Conservation (phyloP, 2,113 vertebrate genomes). For the Ctenodactylus gundi region DNA sequence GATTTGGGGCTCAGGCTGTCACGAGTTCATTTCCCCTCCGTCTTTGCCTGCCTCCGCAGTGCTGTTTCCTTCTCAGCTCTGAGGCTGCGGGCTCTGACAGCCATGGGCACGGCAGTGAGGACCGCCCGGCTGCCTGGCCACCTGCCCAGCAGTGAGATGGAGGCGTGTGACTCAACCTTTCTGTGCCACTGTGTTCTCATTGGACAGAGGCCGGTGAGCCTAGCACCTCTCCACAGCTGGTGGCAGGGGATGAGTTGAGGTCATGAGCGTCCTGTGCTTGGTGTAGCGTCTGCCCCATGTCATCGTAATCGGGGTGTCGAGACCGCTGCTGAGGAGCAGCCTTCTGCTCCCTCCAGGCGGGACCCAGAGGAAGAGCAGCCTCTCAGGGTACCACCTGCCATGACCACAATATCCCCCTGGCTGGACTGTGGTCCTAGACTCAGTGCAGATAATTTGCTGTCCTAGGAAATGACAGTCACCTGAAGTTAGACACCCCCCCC, state of each 20-base stretch:
- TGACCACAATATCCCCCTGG: not conserved
- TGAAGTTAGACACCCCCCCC: not conserved
- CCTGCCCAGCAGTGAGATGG: not conserved
- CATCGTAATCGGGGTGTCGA: not conserved
- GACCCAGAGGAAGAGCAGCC: not conserved
- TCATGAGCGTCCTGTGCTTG: not conserved
- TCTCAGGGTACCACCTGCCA: not conserved
- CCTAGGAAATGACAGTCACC: not conserved
- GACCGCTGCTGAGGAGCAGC: not conserved
- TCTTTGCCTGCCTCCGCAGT: not conserved
- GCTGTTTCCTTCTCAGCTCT: not conserved
- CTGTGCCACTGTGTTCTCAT: not conserved
- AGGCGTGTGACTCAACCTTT: not conserved
- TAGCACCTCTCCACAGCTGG: not conserved
- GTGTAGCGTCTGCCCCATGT: not conserved
- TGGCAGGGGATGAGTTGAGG: conserved; percentile 14
- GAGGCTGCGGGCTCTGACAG: not conserved
- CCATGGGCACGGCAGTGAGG: not conserved
- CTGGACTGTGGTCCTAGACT: not conserved
- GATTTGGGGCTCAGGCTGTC: not conserved
- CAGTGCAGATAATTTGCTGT: not conserved
- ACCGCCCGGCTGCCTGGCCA: conserved; percentile 22
- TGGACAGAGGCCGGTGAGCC: not conserved
- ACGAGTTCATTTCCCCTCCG: rapidly evolving
- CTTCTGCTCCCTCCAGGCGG: not conserved